Percentiles rank a stretch among this genome's conserved stretches.
Evolutionary conservation across 2,797 vertebrate species (phyloP).

Genomic region (Catharus ustulatus): DNA sequence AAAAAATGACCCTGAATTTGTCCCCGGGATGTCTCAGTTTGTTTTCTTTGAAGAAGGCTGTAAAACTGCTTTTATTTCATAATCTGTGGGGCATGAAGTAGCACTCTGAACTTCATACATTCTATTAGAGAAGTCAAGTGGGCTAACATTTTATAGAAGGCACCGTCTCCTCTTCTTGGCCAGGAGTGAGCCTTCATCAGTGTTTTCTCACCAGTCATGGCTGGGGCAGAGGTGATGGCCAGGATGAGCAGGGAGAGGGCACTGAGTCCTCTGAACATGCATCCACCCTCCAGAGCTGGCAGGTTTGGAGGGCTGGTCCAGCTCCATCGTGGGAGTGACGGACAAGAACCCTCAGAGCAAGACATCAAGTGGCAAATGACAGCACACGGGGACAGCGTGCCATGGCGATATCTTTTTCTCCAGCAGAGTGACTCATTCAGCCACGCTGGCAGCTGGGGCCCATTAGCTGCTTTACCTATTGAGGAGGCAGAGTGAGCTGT

Average conservation of each 20-base stretch:
- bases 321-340: background rate
- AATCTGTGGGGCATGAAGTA: background rate
- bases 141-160: background rate
- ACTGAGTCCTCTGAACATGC: accelerated
- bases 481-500: background rate
- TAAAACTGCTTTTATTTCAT: background rate
- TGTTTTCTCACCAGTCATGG: background rate
- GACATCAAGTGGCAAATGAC: background rate
- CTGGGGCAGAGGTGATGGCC: background rate
- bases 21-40: background rate
- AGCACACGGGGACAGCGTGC: background rate
- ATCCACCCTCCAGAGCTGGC: background rate
- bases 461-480: background rate
- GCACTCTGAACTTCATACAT: background rate
- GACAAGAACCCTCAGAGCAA: background rate
- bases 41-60: background rate
- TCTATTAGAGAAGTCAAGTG: background rate
- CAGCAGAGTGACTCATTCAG: background rate
- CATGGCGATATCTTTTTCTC: background rate
- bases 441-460: background rate
- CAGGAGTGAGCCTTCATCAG: background rate
- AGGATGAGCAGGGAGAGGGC: accelerated
- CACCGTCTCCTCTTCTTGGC: background rate
- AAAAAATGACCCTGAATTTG: background rate
- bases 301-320: background rate